Conservation (phyloP, 2,113 vertebrate species). For the Miniopterus natalensis region DNA sequence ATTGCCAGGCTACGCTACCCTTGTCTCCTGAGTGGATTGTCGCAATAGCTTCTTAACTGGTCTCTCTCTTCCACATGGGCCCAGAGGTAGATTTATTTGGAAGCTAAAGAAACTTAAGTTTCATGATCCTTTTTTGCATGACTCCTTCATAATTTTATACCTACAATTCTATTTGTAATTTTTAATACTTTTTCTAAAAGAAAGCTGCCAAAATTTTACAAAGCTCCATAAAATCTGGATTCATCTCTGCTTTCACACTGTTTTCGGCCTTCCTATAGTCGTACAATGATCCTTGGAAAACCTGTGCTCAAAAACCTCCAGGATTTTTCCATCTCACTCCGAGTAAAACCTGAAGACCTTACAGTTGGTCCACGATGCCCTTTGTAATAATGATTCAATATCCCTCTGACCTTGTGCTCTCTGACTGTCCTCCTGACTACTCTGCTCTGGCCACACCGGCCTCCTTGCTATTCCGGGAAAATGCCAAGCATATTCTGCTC, state of each 20-base stretch:
- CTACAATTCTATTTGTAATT: conserved; percentile 5
- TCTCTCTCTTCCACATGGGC: background rate
- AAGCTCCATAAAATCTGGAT: background rate
- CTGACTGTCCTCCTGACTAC: background rate
- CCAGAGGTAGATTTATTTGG: background rate
- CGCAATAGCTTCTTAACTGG: background rate
- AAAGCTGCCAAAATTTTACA: background rate
- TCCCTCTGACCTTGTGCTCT: background rate
- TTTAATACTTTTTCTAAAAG: background rate
- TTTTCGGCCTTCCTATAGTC: background rate
- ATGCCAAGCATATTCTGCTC: background rate
- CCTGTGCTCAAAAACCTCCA: background rate
- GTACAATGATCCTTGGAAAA: background rate
- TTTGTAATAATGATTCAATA: background rate
- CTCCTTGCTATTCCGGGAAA: background rate
- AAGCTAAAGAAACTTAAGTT: background rate
- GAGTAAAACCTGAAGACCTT: background rate
- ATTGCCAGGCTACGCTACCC: background rate
- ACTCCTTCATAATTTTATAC: background rate
- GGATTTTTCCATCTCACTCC: background rate
- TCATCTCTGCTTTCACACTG: background rate
- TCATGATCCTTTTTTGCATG: background rate
- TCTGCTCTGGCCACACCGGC: background rate
- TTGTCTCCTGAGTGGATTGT: background rate
- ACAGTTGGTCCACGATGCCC: background rate